phyloP scores from a whole-genome alignment of 2,888 invertebrate genomes.

The Hymenopus coronatus region DNA sequence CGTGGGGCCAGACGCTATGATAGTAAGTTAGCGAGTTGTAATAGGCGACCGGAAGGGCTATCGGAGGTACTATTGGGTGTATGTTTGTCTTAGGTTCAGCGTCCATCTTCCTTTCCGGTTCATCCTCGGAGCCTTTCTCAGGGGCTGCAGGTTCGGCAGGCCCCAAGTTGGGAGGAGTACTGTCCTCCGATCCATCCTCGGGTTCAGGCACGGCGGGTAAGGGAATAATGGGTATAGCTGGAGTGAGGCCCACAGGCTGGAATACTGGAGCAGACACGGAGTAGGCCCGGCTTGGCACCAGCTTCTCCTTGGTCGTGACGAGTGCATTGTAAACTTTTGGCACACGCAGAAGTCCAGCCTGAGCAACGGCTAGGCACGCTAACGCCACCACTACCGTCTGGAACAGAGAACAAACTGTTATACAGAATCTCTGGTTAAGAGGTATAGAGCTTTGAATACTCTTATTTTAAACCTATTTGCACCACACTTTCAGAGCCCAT shows the following conservation, averaged over 20 bases:
- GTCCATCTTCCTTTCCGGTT: background rate
- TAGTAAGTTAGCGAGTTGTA: constrained; percentile 12
- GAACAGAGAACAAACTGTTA: background rate
- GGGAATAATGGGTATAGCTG: constrained; percentile 4
- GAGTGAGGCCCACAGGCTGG: constrained; percentile 25
- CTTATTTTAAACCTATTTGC: too few relatives aligned
- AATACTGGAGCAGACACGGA: constrained; percentile 48
- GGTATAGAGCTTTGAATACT: too few relatives aligned
- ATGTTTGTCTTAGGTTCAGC: background rate
- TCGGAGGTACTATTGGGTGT: background rate
- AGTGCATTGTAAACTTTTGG: constrained; percentile 79
- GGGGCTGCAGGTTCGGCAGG: background rate
- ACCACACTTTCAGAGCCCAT: too few relatives aligned
- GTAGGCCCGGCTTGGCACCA: constrained; percentile 71
- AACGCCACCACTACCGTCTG: background rate
- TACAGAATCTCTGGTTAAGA: too few relatives aligned
- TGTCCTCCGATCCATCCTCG: background rate
- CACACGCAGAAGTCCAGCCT: constrained; percentile 56
- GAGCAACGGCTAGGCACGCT: constrained; percentile 39
- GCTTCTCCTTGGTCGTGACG: constrained; percentile 72
- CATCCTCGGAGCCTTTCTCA: background rate
- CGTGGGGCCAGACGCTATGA: constrained; percentile 1
- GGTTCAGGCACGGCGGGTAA: constrained; percentile 12
- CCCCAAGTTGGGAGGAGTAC: background rate
- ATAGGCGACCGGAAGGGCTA: background rate